Evolutionary conservation across 2,113 vertebrate species (phyloP), one percentile per base, ranked within the genome.

Genomic region (Ctenomys sociabilis): DNA sequence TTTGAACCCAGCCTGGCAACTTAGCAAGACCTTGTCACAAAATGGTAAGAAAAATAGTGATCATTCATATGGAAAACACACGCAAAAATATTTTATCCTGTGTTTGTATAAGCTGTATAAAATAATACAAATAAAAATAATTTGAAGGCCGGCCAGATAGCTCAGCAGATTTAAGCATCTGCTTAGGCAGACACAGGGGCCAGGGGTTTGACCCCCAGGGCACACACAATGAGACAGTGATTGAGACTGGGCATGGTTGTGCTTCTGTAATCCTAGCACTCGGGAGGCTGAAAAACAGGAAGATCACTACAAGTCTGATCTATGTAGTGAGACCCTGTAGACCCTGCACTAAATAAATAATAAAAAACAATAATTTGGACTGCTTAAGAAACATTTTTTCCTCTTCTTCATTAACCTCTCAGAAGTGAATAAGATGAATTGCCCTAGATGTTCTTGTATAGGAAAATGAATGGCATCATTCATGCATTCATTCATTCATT

Each of bases 71-170:
- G 85, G 78, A 70, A 91, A 88, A 86, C 35, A 92, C 3, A 26
- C 78, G 94, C 43, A n/a, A 45, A 35, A 49, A 4, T 90, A 37
- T 59, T 43, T 30, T 68, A 83, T n/a, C n/a, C n/a, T n/a, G n/a
- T n/a, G n/a, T n/a, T n/a, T n/a, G 52, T 96, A 95, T 9, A 40
- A 92, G 83, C 5, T 90, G 40, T 95, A 70, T 57, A 95, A 85
- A 92, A 54, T 81, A 88, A 32, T 30, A 66, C 70, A 5, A 49
- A 19, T 95, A 89, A 85, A 88, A 91, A 45, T 80, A 63, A 63
- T 72, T 37, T 75, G 26, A 52, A 12, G 52, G 52, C 52, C 11
- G 10, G 10, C 52, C 52, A 52, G 52, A 52, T 52, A 52, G 52
- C 52, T 52, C 52, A 52, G 52, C 13, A 12, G 52, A 52, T 52